Evolutionary conservation across 2,113 vertebrate genomes (phyloP).

Genomic region (Ceyx cyanopectus): DNA sequence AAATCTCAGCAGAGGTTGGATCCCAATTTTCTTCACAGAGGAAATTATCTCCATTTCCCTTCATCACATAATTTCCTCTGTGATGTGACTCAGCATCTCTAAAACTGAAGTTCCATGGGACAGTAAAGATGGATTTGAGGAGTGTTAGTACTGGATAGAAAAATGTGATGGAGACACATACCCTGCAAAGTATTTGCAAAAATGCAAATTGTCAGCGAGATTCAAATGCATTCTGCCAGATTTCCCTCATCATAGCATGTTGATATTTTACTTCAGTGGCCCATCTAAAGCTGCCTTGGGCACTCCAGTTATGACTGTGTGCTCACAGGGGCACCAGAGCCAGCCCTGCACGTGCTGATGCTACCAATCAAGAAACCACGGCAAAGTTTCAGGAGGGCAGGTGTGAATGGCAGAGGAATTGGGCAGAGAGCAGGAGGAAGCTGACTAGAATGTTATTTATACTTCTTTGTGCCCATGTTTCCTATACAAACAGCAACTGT

Average conservation of each 20-base stretch:
- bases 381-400: not conserved
- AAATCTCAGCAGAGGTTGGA: not conserved
- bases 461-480: not conserved
- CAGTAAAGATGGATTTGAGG: not conserved
- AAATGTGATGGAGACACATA: accelerated
- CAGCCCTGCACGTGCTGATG: not conserved
- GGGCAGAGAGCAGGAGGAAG: not conserved
- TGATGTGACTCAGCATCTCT: not conserved
- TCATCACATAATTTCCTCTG: not conserved
- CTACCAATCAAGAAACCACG: not conserved
- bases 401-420: not conserved
- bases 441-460: not conserved
- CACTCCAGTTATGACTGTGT: accelerated
- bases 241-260: not conserved
- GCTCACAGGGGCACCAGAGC: not conserved
- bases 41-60: too few species aligned
- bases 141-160: not conserved
- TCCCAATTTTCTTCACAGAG: not conserved
- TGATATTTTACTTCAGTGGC: not conserved
- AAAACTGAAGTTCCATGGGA: not conserved
- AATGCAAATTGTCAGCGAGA: not conserved
- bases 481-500: not conserved
- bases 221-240: not conserved
- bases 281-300: not conserved
- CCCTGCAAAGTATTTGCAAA: not conserved